Conservation (phyloP, 1,140 invertebrate species). For the Lamellibrachia luymesi region DNA sequence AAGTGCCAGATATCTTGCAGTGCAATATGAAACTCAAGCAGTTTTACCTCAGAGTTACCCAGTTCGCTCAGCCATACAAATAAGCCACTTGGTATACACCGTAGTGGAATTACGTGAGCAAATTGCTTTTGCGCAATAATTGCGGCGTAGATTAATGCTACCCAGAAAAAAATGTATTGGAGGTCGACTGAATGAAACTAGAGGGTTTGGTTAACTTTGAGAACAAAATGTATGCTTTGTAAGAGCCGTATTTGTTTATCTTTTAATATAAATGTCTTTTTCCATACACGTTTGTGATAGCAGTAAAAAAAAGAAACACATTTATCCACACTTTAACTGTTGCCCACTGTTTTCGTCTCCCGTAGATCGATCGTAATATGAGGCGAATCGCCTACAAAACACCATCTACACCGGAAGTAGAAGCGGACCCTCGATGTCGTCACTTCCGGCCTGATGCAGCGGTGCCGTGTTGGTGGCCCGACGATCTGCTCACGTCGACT, state of each 20-base stretch:
- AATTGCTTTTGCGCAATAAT: neutral
- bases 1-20: neutral
- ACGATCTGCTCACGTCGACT: neutral
- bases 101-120: neutral
- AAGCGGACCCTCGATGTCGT: neutral
- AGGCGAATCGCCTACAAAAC: neutral
- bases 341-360: neutral
- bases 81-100: too few relatives aligned
- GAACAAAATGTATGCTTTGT: too few relatives aligned
- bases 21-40: neutral
- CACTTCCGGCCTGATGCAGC: neutral
- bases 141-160: too few relatives aligned
- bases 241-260: too few relatives aligned
- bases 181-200: too few relatives aligned
- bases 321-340: too few relatives aligned
- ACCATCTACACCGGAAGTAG: neutral
- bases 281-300: too few relatives aligned
- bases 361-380: neutral
- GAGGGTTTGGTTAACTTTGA: too few relatives aligned
- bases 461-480: neutral
- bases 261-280: too few relatives aligned
- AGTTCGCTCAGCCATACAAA: neutral
- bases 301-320: too few relatives aligned
- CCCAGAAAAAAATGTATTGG: too few relatives aligned
- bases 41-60: neutral